Evolutionary conservation across 2,888 invertebrate genomes (phyloP).

Genomic region (Euclidia mi): DNA sequence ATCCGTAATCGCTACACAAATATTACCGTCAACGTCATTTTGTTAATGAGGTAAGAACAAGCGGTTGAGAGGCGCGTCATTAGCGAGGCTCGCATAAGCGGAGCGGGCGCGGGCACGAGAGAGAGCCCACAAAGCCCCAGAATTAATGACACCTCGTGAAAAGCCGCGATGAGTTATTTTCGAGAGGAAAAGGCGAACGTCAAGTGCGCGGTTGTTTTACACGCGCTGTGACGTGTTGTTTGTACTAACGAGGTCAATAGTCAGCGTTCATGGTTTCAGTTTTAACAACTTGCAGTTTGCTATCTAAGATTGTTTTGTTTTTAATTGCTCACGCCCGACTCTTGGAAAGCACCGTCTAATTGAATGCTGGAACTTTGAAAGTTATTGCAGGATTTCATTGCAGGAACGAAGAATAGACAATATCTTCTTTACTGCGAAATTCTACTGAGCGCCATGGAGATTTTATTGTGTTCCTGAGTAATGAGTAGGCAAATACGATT

Average conservation of each 20-base stretch:
- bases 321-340: slow-evolving; percentile 30
- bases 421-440: too few species aligned
- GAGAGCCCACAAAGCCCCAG: slow-evolving; percentile 73
- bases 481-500: too few species aligned
- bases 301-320: slow-evolving; percentile 30
- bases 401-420: too few species aligned
- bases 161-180: slow-evolving; percentile 89
- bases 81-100: slow-evolving; percentile 69
- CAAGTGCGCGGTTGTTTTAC: slow-evolving; percentile 86
- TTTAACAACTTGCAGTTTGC: slow-evolving; percentile 70
- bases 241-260: slow-evolving; percentile 89
- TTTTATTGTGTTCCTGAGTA: too few species aligned
- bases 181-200: slow-evolving; percentile 88
- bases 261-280: slow-evolving; percentile 72
- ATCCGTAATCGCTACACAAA: slow-evolving; percentile 51
- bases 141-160: slow-evolving; percentile 88
- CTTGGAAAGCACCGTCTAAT: too few species aligned
- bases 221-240: slow-evolving; percentile 80
- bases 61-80: slow-evolving; percentile 77
- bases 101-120: slow-evolving; percentile 57
- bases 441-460: too few species aligned
- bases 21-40: slow-evolving; percentile 61
- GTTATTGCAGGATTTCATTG: too few species aligned
- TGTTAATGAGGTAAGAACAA: slow-evolving; percentile 86
- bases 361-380: too few species aligned